Base-by-base conservation (phyloP, 2,888 invertebrate genomes). In the Zygogramma bicolorata region DNA sequence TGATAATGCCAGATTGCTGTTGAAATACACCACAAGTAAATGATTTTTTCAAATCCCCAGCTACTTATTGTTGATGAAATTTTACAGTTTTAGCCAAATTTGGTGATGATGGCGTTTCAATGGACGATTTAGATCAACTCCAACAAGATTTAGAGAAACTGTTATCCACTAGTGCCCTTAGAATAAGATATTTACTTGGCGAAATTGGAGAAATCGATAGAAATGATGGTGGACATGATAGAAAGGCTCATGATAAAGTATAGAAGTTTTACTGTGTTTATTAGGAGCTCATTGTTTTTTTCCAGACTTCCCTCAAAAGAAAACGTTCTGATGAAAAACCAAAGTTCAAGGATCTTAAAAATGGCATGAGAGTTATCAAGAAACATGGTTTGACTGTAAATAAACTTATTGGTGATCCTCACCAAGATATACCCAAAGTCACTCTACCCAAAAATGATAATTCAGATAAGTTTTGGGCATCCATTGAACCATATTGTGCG, bases 381-480 rank as follows among this genome's bases (percentile, higher is more conserved):
- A 83, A 84, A 68, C 81, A 84, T 53, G 81, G 79, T 34, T 70
- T 84, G 61, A 82, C 83, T 27, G 79, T 82, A 15, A 83, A 81
- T 75, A 83, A 77, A 71, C 79, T 84, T 70, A 75, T 82, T 63
- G 82, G 79, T 25, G 84, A 85, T 62, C 66, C 80, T 20, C 77
- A 81, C 57, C 91, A 92, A 60, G 93, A 93, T 80, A 87, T 91
- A 60, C 91, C 92, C 1, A 93, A 94, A 83, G 88, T 93, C 67
- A 87, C 92, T 27, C 86, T 94, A 70, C 94, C 94, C 18, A 96
- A 95, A 87, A 97, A 97, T 86, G 97, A 98, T 87, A 95, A 94
- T 68, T 95, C 97, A 8, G 96, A 97, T 83, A 95, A 96, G 86
- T 98, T 98, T 88, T 98, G 98, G 98, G 91, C 94, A 40, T 96